Conservation (phyloP, 2,888 invertebrate species). For the Temnothorax unifasciatus region DNA sequence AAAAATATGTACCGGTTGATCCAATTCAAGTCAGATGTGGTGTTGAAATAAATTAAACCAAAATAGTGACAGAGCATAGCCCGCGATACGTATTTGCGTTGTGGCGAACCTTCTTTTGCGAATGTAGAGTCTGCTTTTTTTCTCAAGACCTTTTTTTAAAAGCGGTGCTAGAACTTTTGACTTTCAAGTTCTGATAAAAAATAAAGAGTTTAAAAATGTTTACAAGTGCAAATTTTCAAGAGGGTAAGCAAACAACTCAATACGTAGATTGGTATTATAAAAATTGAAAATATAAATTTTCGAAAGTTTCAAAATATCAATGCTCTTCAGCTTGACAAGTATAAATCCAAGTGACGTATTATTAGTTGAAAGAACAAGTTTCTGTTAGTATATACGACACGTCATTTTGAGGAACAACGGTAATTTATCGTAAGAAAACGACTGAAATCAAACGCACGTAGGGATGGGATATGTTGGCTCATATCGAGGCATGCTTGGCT, state of each 20-base stretch:
- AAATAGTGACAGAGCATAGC: neutral
- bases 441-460: no score
- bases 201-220: neutral
- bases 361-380: no score
- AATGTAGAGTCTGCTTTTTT: neutral
- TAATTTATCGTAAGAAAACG: no score
- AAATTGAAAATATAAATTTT: neutral
- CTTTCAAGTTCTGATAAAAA: neutral
- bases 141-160: neutral
- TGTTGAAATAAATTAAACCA: neutral
- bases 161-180: neutral
- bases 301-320: no score
- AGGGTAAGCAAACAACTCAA: neutral
- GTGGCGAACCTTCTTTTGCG: neutral
- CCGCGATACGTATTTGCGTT: neutral
- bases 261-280: neutral
- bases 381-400: no score
- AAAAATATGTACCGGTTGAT: neutral
- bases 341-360: no score
- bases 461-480: no score
- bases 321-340: no score
- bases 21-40: neutral
- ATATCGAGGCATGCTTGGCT: no score
- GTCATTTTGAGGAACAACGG: no score
- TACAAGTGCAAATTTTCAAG: neutral